Evolutionary conservation across 1,140 invertebrate species (phyloP), one percentile per base, ranked within the genome.

Genomic region (Ectropis grisescens): DNA sequence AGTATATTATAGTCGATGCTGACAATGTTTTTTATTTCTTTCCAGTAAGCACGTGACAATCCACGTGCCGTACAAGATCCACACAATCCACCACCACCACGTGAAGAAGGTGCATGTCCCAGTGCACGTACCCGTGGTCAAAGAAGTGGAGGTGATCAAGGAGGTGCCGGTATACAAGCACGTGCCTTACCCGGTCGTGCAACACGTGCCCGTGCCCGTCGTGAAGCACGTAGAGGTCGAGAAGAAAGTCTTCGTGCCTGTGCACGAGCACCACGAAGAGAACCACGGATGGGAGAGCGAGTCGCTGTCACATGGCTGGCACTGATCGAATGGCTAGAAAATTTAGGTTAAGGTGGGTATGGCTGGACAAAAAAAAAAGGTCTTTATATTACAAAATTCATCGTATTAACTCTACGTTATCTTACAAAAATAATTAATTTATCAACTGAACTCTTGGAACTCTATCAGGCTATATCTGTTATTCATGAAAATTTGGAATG

Each of bases 21-120:
- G n/a, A n/a, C n/a, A n/a, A n/a, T n/a, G n/a, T n/a, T n/a, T n/a
- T n/a, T 43, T 13, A 41, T 34, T 52, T 29, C 29, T 38, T 56
- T 48, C 7, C 65, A 88, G 86, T 61, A 82, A 84, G 47, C 85
- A 87, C 45, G 74, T 85, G 6, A 76, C 79, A 1, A 86, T 88
- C 54, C 86, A 88, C 59, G 86, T 88, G 1, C 86, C 86, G 1
- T 87, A 88, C 65, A 83, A 87, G 28, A 82, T 88, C 8, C 86
- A 87, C 52, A 86, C 85, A 9, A 82, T 87, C 9, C 86, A 88
- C 56, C 86, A 88, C 42, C 84, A 87, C 58, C 86, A 87, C 58
- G 83, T 85, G 6, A 83, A 85, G 16, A 87, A 87, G 49, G 58
- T 86, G 0, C 74, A 76, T 7, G 70, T 82, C 2, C 84, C 84